These are phyloP conservation scores for Tuberolachnus salignus DNA, from an alignment of 2,888 invertebrate species.

Conservation along the genomic window DNA sequence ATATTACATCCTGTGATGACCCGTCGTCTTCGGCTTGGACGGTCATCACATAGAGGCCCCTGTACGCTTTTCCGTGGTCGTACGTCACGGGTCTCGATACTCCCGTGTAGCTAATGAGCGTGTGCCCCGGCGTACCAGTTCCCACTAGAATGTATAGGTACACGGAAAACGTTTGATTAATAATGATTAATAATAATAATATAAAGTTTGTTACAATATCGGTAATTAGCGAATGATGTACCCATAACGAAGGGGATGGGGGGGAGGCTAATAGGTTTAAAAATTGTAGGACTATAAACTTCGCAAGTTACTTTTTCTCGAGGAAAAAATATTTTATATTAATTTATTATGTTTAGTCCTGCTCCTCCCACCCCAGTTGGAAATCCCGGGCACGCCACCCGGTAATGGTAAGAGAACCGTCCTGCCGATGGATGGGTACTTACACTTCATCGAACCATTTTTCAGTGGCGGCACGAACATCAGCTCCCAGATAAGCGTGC, in stretches of 20 bases:
- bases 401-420: too few relatives aligned
- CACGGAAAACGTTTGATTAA: too few relatives aligned
- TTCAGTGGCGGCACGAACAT: slow-evolving; percentile 20
- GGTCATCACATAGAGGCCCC: slow-evolving; percentile 37
- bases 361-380: too few relatives aligned
- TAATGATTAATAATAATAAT: not conserved
- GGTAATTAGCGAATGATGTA: not conserved
- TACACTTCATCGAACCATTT: too few relatives aligned
- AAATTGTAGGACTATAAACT: too few relatives aligned
- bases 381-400: too few relatives aligned
- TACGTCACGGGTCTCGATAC: slow-evolving; percentile 14
- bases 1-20: not conserved
- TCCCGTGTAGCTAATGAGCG: slow-evolving; percentile 24
- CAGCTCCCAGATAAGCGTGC: slow-evolving; percentile 24
- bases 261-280: too few relatives aligned
- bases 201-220: not conserved
- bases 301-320: too few relatives aligned
- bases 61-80: not conserved
- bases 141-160: not conserved
- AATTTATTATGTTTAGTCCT: too few relatives aligned
- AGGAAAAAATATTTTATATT: too few relatives aligned
- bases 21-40: slow-evolving; percentile 4
- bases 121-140: not conserved
- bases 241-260: not conserved
- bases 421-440: too few relatives aligned